Conservation (phyloP, 1,140 invertebrate species). For the Pseudomyrmex flavicornis region DNA sequence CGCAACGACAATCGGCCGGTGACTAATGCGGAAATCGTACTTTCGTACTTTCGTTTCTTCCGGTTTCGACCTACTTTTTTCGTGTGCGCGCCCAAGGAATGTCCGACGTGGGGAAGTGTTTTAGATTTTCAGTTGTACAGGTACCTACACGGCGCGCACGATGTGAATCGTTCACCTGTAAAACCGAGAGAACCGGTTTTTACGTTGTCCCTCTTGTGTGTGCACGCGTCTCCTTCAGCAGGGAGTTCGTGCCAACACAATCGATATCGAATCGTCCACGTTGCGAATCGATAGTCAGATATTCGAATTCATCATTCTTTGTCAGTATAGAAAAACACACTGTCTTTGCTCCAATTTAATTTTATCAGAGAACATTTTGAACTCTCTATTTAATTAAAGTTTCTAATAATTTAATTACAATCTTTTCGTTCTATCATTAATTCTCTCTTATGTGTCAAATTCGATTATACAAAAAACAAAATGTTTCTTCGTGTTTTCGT, state of each 20-base stretch:
- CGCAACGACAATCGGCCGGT: conserved; percentile 34
- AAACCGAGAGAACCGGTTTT: conserved; percentile 66
- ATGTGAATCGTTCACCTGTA: conserved; percentile 33
- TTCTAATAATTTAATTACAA: too few relatives aligned
- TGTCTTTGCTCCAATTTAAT: too few relatives aligned
- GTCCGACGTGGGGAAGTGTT: conserved; percentile 12
- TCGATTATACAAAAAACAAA: too few relatives aligned
- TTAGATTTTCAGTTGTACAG: conserved; percentile 40
- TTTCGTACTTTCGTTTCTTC: conserved; percentile 50
- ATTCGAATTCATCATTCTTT: conserved; percentile 7
- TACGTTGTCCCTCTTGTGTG: conserved; percentile 29
- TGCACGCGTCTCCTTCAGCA: conserved; percentile 24
- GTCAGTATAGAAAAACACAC: conserved; percentile 6
- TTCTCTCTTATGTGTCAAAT: too few relatives aligned
- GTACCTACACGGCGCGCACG: conserved; percentile 12
- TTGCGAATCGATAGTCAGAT: conserved; percentile 21
- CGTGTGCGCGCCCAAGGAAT: conserved; percentile 4
- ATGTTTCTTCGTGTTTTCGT: too few relatives aligned
- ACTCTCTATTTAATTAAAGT: not conserved
- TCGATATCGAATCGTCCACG: not conserved
- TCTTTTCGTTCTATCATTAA: too few relatives aligned
- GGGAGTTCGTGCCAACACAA: conserved; percentile 27
- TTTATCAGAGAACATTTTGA: not conserved
- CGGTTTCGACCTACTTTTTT: conserved; percentile 5
- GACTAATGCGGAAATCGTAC: conserved; percentile 44